These are phyloP conservation scores for Cataglyphis hispanica DNA, from an alignment of 1,140 invertebrate genomes.

Conservation along the genomic window DNA sequence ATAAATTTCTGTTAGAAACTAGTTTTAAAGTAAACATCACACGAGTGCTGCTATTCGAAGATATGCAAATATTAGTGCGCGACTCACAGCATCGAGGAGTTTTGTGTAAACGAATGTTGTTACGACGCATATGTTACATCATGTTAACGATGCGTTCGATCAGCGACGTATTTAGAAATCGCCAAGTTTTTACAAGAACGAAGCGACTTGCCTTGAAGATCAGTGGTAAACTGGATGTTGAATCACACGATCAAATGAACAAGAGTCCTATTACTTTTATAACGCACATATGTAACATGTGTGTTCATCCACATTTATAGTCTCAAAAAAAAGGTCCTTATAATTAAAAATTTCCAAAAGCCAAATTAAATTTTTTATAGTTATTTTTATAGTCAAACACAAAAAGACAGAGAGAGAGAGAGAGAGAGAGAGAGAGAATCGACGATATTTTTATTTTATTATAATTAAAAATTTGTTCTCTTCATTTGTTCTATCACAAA, in stretches of 20 bases:
- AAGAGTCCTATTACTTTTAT: constrained; percentile 20
- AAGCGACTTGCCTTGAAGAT: constrained; percentile 38
- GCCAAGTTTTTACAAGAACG: background rate
- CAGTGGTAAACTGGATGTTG: background rate
- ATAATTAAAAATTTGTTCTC: background rate
- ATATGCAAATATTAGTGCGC: constrained; percentile 48
- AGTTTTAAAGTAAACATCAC: constrained; percentile 43
- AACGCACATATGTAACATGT: background rate
- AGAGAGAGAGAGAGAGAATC: too few species aligned
- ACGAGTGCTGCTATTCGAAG: constrained; percentile 8
- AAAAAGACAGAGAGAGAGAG: too few species aligned
- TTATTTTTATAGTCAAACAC: too few species aligned
- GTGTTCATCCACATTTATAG: background rate
- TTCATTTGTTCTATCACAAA: too few species aligned
- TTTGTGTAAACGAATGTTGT: constrained; percentile 61
- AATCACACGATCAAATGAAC: constrained; percentile 22
- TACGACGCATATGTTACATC: constrained; percentile 58
- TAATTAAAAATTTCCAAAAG: background rate
- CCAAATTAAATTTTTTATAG: background rate
- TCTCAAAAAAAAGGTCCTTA: background rate
- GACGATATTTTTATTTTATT: too few species aligned
- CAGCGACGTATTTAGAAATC: constrained; percentile 79
- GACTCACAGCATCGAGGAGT: constrained; percentile 17
- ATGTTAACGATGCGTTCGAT: constrained; percentile 38
- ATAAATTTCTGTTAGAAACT: constrained; percentile 18